These are phyloP conservation scores for Pogona vitticeps DNA, from an alignment of 2,113 vertebrate species.

Conservation along the genomic window DNA sequence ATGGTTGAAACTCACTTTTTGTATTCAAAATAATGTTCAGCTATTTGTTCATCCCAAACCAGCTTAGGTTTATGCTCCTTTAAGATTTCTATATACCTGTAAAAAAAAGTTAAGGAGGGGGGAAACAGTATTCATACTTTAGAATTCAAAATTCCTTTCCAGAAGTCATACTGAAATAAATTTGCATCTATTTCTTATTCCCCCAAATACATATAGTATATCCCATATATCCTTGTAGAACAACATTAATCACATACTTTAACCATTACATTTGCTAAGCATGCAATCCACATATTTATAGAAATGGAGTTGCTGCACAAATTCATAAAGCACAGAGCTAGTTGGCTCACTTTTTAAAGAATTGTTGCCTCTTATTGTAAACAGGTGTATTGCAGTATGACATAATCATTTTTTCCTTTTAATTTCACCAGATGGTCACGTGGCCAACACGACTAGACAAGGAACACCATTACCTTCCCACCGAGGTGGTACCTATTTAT, in stretches of 20 bases:
- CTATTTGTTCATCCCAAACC: constrained; percentile 87
- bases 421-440: not conserved
- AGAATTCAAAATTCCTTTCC: constrained; percentile 19
- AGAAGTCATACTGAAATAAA: not conserved
- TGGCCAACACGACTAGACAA: too few relatives aligned
- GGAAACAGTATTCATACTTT: constrained; percentile 43
- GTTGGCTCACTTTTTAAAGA: not conserved
- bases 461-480: too few relatives aligned
- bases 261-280: not conserved
- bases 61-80: constrained; percentile 90
- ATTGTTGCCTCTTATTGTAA: not conserved
- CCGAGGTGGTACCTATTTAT: too few relatives aligned
- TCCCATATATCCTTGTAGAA: too few relatives aligned
- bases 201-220: too few relatives aligned
- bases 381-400: not conserved
- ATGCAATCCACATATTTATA: not conserved
- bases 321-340: not conserved
- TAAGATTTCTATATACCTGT: constrained; percentile 90
- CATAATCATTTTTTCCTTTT: not conserved
- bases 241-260: not conserved
- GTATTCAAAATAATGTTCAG: constrained; percentile 92
- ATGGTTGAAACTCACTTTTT: constrained; percentile 82
- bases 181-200: not conserved
- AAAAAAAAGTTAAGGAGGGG: not conserved
- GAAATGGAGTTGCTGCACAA: not conserved